Percentiles rank a stretch among this genome's conserved stretches.
phyloP scores from a whole-genome alignment of 2,888 invertebrate species.

The Entomobrya multifasciata region DNA sequence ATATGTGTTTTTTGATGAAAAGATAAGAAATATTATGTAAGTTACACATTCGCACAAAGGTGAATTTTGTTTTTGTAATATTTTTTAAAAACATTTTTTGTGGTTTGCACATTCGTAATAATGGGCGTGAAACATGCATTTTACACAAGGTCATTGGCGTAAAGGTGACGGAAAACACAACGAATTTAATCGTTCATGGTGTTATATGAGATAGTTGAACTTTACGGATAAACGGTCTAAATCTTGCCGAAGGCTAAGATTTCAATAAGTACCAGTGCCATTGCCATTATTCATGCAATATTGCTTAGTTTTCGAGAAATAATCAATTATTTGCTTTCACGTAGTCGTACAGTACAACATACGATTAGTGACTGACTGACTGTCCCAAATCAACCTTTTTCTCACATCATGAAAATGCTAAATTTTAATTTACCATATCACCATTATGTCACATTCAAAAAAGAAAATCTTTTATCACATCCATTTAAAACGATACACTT shows the following conservation, averaged over 20 bases:
- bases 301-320: too few relatives aligned
- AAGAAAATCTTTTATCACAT: neutral
- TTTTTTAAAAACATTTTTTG: neutral
- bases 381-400: constrained; percentile 18
- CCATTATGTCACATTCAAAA: constrained; percentile 57
- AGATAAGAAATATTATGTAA: neutral
- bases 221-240: constrained; percentile 12
- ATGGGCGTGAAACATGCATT: neutral
- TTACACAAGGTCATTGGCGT: constrained; percentile 14
- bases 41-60: neutral
- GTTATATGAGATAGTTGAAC: neutral
- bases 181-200: too few relatives aligned
- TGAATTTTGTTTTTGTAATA: neutral
- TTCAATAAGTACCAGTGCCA: too few relatives aligned
- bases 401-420: constrained; percentile 3
- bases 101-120: neutral
- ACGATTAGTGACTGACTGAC: too few relatives aligned
- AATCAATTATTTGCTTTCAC: too few relatives aligned
- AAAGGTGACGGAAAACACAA: neutral
- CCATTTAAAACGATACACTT: neutral
- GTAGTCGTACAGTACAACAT: too few relatives aligned
- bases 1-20: neutral
- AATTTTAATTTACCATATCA: constrained; percentile 39
- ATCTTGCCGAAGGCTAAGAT: too few relatives aligned
- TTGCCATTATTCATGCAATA: too few relatives aligned